Evolutionary conservation across 2,113 vertebrate species (phyloP), one percentile per base, ranked within the genome.

Genomic region (Corythaeola cristata): DNA sequence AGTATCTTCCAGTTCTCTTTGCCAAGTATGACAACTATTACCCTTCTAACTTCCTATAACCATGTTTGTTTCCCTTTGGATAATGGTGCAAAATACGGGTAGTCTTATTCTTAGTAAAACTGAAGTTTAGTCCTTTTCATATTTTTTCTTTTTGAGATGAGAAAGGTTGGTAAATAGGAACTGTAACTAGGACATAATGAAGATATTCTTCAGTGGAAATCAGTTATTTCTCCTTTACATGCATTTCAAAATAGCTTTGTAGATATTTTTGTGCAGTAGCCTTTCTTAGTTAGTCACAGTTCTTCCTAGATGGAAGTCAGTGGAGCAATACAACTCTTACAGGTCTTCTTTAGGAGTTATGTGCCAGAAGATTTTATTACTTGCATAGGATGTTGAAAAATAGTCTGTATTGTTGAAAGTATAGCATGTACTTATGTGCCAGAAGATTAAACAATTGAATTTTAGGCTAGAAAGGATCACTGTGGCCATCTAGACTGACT

Each of bases 341-440:
- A 41, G 50, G 32, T 77, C 10, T 72, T 67, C 10, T 63, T 76
- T 41, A 62, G 33, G 27, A 60, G 18, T 85, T 68, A 19, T 2
- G 6, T 88, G 39, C 55, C 53, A 47, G 60, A 63, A 74, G 5
- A 35, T 74, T 85, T 88, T 76, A 19, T 73, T 67, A 45, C 35
- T 85, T 56, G 18, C 15, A 5, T 58, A n/a, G 21, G 23, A 6
- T 3, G 5, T 58, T 74, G 18, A 28, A 64, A 58, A 76, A 76
- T 55, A 44, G 39, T 76, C 23, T 58, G 19, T n/a, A 6, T 53
- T 94, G 28, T 52, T 63, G 45, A 17, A 74, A 37, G 12, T 47
- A 16, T n/a, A 60, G 24, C 14, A 0, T 2, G 0, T 83, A 14
- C n/a, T 59, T 72, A 22, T 3, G 16, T 47, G 64, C n/a, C 39